A percentile compares a stretch with the other conserved stretches of the same genome.
These are phyloP conservation scores for Agrochola lychnidis DNA, from an alignment of 2,888 invertebrate species.

Conservation along the genomic window DNA sequence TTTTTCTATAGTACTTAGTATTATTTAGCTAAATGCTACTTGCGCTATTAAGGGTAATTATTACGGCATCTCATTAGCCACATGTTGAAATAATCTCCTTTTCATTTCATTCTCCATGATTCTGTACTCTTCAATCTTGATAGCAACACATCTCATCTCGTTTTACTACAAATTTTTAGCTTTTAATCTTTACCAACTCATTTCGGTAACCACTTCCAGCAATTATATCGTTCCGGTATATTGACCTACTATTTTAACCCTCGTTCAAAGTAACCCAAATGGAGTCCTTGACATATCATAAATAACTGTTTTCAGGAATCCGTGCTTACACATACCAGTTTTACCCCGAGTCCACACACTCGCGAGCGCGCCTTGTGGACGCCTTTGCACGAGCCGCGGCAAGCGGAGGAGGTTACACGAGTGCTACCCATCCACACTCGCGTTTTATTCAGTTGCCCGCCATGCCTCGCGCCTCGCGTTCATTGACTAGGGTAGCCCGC, in stretches of 20 bases:
- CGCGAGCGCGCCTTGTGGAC: too few species aligned
- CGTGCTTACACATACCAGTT: too few species aligned
- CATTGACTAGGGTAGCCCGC: too few species aligned
- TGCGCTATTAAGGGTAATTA: background rate
- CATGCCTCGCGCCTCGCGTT: too few species aligned
- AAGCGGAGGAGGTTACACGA: too few species aligned
- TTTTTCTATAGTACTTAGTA: background rate
- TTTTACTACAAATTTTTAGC: too few species aligned
- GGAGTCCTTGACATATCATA: background rate
- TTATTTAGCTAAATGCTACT: background rate
- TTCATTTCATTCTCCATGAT: background rate
- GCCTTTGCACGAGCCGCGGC: too few species aligned
- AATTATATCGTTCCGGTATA: background rate
- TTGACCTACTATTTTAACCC: background rate
- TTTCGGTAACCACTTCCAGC: background rate
- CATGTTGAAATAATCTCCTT: background rate
- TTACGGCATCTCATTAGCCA: background rate
- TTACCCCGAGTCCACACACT: too few species aligned
- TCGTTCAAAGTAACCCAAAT: background rate
- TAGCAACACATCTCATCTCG: background rate
- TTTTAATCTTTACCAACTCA: background rate
- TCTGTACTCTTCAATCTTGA: background rate
- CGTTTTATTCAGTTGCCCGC: too few species aligned
- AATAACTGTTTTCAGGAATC: background rate
- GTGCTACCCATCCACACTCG: too few species aligned